Evolutionary conservation across 2,888 invertebrate genomes (phyloP), one percentile per base, ranked within the genome.

Genomic region (Eristalis tenax): DNA sequence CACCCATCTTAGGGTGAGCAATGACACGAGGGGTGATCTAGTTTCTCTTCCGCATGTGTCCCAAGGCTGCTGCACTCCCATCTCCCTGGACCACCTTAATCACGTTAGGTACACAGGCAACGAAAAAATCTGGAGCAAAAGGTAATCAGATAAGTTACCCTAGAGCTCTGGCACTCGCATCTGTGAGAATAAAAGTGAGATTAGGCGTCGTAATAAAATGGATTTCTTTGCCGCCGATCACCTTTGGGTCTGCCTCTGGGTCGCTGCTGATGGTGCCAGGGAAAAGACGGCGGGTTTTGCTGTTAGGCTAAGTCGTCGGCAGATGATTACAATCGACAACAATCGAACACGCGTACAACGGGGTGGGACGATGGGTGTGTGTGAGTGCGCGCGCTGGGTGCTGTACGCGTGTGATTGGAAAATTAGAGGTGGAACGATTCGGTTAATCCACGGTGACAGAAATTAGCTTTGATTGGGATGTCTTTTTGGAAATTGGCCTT

Each of bases 71-170:
- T 6, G 28, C 28, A 65, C 65, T 82, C 76, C 69, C 50, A 82
- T 75, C 26, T 26, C 26, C 32, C 32, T 8, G 32, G 32, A 10
- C 69, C 68, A 82, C 76, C 82, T 65, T 82, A 82, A 82, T 82
- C 76, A 82, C 59, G 76, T 82, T 76, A 82, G 50, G 70, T 70
- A 59, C 26, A 26, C 26, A 26, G 26, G 59, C 4, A 11, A 15
- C 68, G 61, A 70, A 70, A 32, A 66, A 11, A 75, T 74, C 73
- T 63, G 26, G 57, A 68, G 69, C 66, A 68, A 57, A 8, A 78
- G 64, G 70, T 82, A 82, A 82, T 82, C 82, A 82, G 82, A 82
- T 82, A 82, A 82, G 82, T 82, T 66, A 76, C 82, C 76, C 76
- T 61, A 23, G 69, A 75, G 69, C n/a, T 26, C 26, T 26, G 26